Base-by-base conservation (phyloP, 2,888 invertebrate genomes). In the Athalia circularis region DNA sequence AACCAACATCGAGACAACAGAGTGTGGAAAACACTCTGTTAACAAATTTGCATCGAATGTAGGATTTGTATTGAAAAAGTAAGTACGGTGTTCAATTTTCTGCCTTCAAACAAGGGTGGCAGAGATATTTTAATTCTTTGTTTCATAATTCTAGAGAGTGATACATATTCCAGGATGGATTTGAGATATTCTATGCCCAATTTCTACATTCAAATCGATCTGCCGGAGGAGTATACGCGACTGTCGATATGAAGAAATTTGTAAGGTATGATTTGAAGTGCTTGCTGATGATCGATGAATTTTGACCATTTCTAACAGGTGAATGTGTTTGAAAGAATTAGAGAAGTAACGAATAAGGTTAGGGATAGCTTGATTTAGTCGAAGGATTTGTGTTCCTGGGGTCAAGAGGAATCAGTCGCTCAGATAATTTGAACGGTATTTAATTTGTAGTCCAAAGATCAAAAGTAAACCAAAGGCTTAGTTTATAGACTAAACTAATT, bases 31-130 rank as follows among this genome's bases (percentile, higher is more conserved):
- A 90, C 92, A 3, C 80, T 93, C 67, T n/a, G 96, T 97, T 77
- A 96, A 96, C 89, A 91, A 94, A 57, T 97, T 97, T 90, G 96
- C 93, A 11, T 92, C 95, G 4, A 97, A 96, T 88, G 88, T 97
- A 82, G 96, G 95, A 52, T 96, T 96, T 90, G 92, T 96, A 78
- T 91, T 95, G 74, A 95, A 92, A 85, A 92, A 93, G 95, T 95
- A 90, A 92, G 93, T 92, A 70, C 72, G 45, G 79, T 79, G 78
- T 11, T 6, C 45, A 45, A n/a, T 6, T 43, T 45, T 5, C 47
- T 5, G 62, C 62, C 62, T 5, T 62, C 43, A 11, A 62, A 45
- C 11, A 45, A 4, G 29, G 29, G 29, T 29, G 29, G 2, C 3
- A 7, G n/a, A 50, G 15, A n/a, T 13, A 64, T 8, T 50, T 59